Evolutionary conservation across 2,113 vertebrate species (phyloP).

Genomic region (Speoplatyrhinus poulsoni): DNA sequence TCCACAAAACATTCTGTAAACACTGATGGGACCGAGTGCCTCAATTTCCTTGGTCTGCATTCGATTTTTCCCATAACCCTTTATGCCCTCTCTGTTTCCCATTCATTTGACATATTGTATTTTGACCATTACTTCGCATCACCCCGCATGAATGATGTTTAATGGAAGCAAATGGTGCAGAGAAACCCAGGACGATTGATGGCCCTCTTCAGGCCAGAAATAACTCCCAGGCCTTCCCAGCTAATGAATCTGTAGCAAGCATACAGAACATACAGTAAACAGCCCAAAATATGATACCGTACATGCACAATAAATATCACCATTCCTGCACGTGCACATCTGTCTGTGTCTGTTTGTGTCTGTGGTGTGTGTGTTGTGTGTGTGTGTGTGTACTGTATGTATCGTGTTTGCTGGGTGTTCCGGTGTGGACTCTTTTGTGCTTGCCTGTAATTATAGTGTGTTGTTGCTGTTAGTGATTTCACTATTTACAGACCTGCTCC

Average conservation of each 20-base stretch:
- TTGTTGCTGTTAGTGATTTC: too few relatives aligned
- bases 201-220: slow-evolving; percentile 41
- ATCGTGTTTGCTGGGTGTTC: too few relatives aligned
- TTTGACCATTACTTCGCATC: slow-evolving; percentile 56
- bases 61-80: neutral
- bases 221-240: slow-evolving; percentile 50
- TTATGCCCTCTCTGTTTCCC: slow-evolving; percentile 3
- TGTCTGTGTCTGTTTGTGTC: too few relatives aligned
- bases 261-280: neutral
- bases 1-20: slow-evolving; percentile 5
- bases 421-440: too few relatives aligned
- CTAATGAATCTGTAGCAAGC: neutral
- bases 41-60: neutral
- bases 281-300: neutral
- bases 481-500: neutral
- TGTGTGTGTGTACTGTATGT: neutral
- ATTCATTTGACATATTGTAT: slow-evolving; percentile 38
- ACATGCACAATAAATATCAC: neutral
- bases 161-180: slow-evolving; percentile 54
- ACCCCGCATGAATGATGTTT: slow-evolving; percentile 54
- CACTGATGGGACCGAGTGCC: neutral
- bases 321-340: neutral
- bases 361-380: neutral
- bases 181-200: slow-evolving; percentile 48
- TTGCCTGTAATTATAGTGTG: too few relatives aligned